A percentile compares a stretch with the other conserved stretches of the same genome.
Evolutionary conservation across 1,140 invertebrate genomes (phyloP).

Genomic region (Papilio xuthus): DNA sequence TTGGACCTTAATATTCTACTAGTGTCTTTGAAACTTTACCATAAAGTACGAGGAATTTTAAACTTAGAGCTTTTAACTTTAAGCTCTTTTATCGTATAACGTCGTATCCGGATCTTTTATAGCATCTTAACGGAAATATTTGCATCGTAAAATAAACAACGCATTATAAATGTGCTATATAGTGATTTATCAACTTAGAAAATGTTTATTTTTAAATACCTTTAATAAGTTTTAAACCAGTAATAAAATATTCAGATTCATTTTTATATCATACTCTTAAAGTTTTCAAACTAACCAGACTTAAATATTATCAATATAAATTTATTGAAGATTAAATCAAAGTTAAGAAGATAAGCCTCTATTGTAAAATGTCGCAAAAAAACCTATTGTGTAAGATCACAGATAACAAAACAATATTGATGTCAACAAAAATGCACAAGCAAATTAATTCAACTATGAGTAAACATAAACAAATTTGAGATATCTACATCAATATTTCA

Average conservation of each 20-base stretch:
- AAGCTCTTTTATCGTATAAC: not conserved
- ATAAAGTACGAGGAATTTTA: not conserved
- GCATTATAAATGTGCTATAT: too few species aligned
- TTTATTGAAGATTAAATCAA: not conserved
- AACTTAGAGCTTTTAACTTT: slow-evolving; percentile 12
- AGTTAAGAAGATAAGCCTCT: not conserved
- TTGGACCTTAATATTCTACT: slow-evolving; percentile 30
- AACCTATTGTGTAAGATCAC: not conserved
- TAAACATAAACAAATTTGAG: too few species aligned
- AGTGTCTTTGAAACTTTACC: not conserved
- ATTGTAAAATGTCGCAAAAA: not conserved
- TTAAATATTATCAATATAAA: not conserved
- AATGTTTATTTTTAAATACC: not conserved
- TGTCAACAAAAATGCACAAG: not conserved
- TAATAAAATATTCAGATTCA: too few species aligned
- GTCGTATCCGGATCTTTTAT: not conserved
- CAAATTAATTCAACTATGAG: not conserved
- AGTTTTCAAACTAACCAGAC: not conserved
- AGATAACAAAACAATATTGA: not conserved
- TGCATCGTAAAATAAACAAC: not conserved
- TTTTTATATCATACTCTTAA: not conserved
- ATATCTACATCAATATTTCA: too few species aligned
- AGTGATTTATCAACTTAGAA: not conserved
- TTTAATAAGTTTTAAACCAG: not conserved
- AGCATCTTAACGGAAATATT: slow-evolving; percentile 4